Percentiles rank a stretch among this genome's conserved stretches.
Conservation (phyloP, 2,113 vertebrate genomes). For the Stigmatopora nigra region DNA sequence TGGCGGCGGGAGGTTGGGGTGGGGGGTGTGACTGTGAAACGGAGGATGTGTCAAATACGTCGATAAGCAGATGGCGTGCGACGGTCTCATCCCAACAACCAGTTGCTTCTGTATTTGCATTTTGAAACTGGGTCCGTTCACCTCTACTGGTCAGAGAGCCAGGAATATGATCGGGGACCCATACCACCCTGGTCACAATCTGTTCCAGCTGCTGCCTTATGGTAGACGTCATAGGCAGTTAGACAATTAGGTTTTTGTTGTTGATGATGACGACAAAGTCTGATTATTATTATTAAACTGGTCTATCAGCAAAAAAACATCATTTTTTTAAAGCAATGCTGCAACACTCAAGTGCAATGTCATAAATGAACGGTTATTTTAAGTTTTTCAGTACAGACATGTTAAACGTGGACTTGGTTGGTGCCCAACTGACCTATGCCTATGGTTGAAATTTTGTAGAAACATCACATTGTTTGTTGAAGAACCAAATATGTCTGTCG, state of each 20-base stretch:
- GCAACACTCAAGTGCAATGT: neutral
- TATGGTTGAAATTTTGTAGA: neutral
- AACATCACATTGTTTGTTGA: neutral
- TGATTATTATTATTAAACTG: no score
- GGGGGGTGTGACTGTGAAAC: conserved; percentile 12
- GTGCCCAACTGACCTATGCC: neutral
- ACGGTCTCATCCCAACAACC: neutral
- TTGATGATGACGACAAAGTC: no score
- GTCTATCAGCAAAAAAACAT: no score
- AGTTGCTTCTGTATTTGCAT: neutral
- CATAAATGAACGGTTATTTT: neutral
- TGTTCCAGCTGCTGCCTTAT: no score
- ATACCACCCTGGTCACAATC: no score
- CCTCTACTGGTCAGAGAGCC: neutral
- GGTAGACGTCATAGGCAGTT: no score
- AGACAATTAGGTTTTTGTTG: no score
- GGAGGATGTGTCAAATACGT: conserved; percentile 46
- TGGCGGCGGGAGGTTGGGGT: conserved; percentile 10
- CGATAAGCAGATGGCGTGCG: conserved; percentile 23
- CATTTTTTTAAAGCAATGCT: no score
- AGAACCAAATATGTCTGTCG: neutral
- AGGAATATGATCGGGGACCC: no score
- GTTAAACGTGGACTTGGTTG: neutral
- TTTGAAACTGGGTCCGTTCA: neutral
- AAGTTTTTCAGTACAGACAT: neutral